Conservation (phyloP, 2,113 vertebrate species). For the Paraplagusia blochii region DNA sequence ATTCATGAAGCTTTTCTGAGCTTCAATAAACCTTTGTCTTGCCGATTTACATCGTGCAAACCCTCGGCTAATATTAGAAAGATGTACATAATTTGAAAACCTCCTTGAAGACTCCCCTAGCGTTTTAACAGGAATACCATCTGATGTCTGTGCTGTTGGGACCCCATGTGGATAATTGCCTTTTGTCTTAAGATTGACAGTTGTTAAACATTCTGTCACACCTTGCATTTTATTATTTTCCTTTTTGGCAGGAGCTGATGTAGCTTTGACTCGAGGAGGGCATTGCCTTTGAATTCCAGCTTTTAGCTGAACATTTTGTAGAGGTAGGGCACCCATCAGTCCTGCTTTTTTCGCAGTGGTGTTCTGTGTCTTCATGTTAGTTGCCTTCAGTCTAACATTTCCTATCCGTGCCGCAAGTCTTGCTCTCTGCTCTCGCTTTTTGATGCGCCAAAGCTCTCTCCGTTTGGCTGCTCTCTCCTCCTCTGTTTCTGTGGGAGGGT, state of each 20-base stretch:
- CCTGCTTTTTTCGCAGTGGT: conserved; percentile 30
- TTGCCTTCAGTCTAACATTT: conserved; percentile 51
- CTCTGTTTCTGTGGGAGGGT: conserved; percentile 40
- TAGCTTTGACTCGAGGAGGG: conserved; percentile 10
- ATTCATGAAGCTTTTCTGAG: conserved; percentile 52
- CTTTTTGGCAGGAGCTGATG: conserved; percentile 25
- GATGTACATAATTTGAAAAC: conserved; percentile 13
- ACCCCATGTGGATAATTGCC: conserved; percentile 13
- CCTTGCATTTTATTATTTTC: conserved; percentile 29
- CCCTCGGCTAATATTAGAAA: conserved; percentile 31
- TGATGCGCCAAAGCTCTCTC: conserved; percentile 76
- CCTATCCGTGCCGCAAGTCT: conserved; percentile 59
- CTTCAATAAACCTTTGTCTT: conserved; percentile 54
- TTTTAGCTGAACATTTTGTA: conserved; percentile 26
- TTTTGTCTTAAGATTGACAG: conserved; percentile 24
- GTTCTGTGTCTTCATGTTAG: conserved; percentile 27
- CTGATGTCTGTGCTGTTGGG: not conserved
- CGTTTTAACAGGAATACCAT: conserved; percentile 9
- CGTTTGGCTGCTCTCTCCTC: conserved; percentile 72
- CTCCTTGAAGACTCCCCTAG: conserved; percentile 29
- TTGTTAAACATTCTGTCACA: not conserved
- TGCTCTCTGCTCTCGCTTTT: conserved; percentile 77
- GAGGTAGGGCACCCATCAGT: conserved; percentile 8
- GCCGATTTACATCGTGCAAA: conserved; percentile 47
- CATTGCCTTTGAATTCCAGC: conserved; percentile 28